These are phyloP conservation scores for Danio aesculapii DNA, from an alignment of 2,797 vertebrate species.

Conservation along the genomic window DNA sequence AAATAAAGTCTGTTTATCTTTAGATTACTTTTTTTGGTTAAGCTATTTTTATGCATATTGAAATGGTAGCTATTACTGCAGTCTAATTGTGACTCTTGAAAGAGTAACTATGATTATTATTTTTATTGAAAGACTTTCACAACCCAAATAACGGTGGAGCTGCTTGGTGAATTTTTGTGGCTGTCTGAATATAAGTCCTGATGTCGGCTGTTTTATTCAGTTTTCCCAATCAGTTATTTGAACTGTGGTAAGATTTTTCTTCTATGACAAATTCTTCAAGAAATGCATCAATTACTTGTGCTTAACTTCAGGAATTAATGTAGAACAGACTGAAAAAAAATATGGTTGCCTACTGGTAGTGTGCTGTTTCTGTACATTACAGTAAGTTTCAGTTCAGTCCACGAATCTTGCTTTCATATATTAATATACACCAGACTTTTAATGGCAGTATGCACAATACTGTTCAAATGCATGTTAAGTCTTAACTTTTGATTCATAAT, in stretches of 20 bases:
- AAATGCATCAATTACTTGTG: not conserved
- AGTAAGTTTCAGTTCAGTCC: not conserved
- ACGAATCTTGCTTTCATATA: not conserved
- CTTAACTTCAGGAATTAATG: not conserved
- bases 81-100: conserved; percentile 23
- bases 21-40: not conserved
- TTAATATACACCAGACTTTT: not conserved
- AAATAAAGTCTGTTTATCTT: conserved; percentile 27
- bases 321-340: not conserved
- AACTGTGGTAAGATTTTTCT: conserved; percentile 14
- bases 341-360: not conserved
- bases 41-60: conserved; percentile 14
- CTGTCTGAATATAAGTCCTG: conserved; percentile 43
- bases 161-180: conserved; percentile 45
- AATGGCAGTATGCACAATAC: not conserved
- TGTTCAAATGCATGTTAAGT: not conserved
- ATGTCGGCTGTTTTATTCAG: conserved; percentile 39
- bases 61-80: conserved; percentile 22
- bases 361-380: not conserved
- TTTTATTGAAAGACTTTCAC: conserved; percentile 13
- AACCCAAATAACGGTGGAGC: conserved; percentile 30
- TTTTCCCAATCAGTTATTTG: conserved; percentile 18
- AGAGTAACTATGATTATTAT: conserved; percentile 18
- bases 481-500: not conserved
- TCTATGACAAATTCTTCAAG: conserved; percentile 10